A percentile compares a stretch with the other conserved stretches of the same genome.
Conservation (phyloP, 2,113 vertebrate species). For the Neoarius graeffei region DNA sequence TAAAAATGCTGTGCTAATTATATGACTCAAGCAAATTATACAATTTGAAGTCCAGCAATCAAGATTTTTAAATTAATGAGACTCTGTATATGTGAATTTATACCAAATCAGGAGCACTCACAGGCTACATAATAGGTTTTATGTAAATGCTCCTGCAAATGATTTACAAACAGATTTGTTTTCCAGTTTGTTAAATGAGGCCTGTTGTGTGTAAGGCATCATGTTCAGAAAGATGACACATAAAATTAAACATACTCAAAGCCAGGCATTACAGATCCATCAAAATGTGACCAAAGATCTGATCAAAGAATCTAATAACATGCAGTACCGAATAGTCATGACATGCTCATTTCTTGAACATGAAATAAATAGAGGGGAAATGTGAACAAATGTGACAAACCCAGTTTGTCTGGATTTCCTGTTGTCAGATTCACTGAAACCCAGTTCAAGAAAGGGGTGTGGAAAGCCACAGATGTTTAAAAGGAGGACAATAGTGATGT, state of each 20-base stretch:
- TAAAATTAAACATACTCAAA: background rate
- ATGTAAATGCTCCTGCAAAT: background rate
- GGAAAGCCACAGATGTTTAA: constrained; percentile 17
- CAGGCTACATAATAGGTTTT: too few relatives aligned
- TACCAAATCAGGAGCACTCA: background rate
- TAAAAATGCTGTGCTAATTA: background rate
- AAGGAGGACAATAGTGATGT: background rate
- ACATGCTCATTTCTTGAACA: background rate
- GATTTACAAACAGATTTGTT: background rate
- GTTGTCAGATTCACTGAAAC: background rate
- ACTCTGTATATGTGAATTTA: background rate
- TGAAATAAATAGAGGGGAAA: background rate
- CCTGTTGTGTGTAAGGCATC: background rate
- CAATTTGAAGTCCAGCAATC: background rate
- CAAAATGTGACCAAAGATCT: background rate
- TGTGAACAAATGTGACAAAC: constrained; percentile 14
- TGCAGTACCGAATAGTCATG: background rate
- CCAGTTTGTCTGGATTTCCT: background rate
- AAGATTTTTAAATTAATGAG: background rate
- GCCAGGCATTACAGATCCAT: background rate
- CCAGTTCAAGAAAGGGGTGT: constrained; percentile 2
- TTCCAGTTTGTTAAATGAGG: background rate
- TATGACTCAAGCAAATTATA: background rate
- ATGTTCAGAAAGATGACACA: background rate
- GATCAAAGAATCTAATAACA: background rate